Evolutionary conservation across 2,888 invertebrate genomes (phyloP).

Genomic region (Eledona agricola): DNA sequence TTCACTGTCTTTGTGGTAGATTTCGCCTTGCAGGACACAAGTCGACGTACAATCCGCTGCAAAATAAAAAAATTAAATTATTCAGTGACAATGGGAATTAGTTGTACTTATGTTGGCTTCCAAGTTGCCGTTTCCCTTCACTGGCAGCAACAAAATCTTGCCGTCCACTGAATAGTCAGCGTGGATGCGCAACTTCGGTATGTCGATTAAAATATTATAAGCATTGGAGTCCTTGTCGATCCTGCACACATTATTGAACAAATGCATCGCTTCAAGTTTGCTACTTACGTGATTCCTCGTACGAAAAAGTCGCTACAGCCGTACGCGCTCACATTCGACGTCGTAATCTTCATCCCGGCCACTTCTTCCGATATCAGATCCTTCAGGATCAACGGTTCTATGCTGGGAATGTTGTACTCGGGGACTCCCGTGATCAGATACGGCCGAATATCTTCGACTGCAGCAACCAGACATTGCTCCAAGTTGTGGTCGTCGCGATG

Average conservation of each 20-base stretch:
- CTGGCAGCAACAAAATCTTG: slow-evolving; percentile 64
- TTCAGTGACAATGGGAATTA: slow-evolving; percentile 5
- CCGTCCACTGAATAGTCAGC: slow-evolving; percentile 67
- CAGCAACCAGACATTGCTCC: slow-evolving; percentile 62
- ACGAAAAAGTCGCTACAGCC: slow-evolving; percentile 66
- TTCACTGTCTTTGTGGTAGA: slow-evolving; percentile 59
- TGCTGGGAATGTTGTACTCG: slow-evolving; percentile 66
- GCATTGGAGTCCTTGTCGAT: slow-evolving; percentile 57
- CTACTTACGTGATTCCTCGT: slow-evolving; percentile 63
- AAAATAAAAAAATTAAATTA: slow-evolving; percentile 13
- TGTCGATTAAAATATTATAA: slow-evolving; percentile 56
- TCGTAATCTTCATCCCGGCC: slow-evolving; percentile 61
- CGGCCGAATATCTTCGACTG: slow-evolving; percentile 64
- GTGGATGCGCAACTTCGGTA: slow-evolving; percentile 65
- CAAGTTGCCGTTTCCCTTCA: slow-evolving; percentile 66
- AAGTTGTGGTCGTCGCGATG: slow-evolving; percentile 64
- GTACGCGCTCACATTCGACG: slow-evolving; percentile 63
- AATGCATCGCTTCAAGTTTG: no score
- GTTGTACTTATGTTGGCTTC: slow-evolving; percentile 67
- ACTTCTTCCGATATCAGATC: slow-evolving; percentile 64
- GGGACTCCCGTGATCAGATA: slow-evolving; percentile 64
- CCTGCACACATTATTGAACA: slow-evolving; percentile 47
- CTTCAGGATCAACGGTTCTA: slow-evolving; percentile 66
- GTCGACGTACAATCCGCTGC: slow-evolving; percentile 54
- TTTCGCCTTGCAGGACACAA: slow-evolving; percentile 50